Evolutionary conservation across 2,797 vertebrate genomes (phyloP), one percentile per base, ranked within the genome.

Genomic region (Anisognathus igniventris): DNA sequence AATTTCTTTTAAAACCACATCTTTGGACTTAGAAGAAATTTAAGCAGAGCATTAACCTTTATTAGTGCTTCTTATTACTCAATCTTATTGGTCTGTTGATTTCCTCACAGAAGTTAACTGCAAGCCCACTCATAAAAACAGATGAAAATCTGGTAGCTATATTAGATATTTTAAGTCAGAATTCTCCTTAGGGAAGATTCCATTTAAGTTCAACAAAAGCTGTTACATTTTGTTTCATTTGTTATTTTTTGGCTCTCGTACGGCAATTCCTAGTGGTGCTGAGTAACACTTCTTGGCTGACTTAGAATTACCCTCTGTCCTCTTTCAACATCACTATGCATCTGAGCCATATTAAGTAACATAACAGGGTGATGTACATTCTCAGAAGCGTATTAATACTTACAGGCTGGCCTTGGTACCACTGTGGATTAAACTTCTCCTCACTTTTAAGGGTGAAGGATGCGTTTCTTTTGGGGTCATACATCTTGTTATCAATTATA

Each of bases 401-500:
- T 96, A 99, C 99, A 30, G 99, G 99, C 96, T 99, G 98, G 86
- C 99, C 99, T 96, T 98, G 98, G 96, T 99, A 99, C 99, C 99
- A 99, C 23, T 90, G 73, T 0, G 98, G 92, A 84, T 98, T 98
- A 90, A 97, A 98, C 94, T 99, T 99, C 96, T 99, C 99, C 0
- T 91, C 3, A 6, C 25, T 97, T 97, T 27, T 98, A 71, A 99
- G 97, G 61, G 97, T 98, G 97, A 99, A 99, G n/a, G 40, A 97
- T 39, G 97, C 91, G 39, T 99, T 98, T 62, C 93, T 98, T 60
- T 86, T 96, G 68, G 98, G 98, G 39, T 99, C 99, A 71, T 99
- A 99, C 98, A 99, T 99, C 96, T 99, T 99, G 97, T 99, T 99
- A 96, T 99, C 99, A 91, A 99, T 98, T 51, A 99, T 98, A 58